Conservation (phyloP, 2,113 vertebrate genomes). For the Acrocephalus kingi region DNA sequence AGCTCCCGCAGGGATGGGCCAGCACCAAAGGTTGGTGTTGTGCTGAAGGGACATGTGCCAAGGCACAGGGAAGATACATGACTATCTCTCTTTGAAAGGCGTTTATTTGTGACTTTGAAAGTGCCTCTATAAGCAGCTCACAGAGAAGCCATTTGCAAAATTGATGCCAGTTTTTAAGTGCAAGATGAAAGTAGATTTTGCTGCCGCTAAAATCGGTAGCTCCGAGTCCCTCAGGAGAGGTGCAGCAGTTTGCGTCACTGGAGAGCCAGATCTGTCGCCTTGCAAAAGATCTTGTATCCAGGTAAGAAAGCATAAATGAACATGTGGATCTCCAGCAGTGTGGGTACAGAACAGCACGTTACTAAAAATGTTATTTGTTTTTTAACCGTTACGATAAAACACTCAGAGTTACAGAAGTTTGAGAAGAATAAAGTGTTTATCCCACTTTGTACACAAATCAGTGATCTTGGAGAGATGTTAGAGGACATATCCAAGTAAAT, state of each 20-base stretch:
- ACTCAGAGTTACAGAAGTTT: not conserved
- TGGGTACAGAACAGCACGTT: not conserved
- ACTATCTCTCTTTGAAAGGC: not conserved
- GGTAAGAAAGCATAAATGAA: not conserved
- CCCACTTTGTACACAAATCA: not conserved
- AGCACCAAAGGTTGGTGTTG: fast-evolving
- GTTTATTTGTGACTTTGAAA: not conserved
- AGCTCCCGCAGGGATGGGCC: not conserved
- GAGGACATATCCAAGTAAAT: not conserved
- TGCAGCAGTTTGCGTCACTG: not conserved
- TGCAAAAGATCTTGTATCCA: not conserved
- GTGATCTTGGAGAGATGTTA: not conserved
- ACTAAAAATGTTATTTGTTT: not conserved
- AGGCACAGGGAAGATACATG: not conserved
- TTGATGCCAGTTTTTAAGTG: not conserved
- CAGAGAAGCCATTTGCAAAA: not conserved
- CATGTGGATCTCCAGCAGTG: not conserved
- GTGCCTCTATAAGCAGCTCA: not conserved
- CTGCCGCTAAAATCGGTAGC: not conserved
- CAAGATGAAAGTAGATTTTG: not conserved
- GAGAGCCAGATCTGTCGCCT: not conserved
- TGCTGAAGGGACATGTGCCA: not conserved
- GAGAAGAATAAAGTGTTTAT: not conserved
- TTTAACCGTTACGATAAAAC: not conserved
- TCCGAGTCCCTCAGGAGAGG: not conserved